Percentiles rank a stretch among this genome's conserved stretches.
phyloP scores from a whole-genome alignment of 2,888 invertebrate species.

The Temnothorax rugatulus region DNA sequence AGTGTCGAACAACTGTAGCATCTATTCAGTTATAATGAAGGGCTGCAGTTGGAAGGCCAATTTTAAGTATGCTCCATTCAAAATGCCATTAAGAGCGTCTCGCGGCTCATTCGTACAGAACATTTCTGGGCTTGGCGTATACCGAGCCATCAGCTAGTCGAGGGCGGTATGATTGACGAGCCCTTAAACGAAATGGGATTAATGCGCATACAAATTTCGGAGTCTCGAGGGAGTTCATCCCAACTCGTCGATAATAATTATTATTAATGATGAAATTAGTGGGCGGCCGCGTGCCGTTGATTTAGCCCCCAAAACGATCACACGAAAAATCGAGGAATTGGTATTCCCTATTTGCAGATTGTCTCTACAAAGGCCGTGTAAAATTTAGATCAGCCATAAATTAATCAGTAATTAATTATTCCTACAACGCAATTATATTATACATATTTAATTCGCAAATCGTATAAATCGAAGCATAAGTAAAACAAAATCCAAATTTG shows the following conservation, averaged over 20 bases:
- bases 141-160: constrained; percentile 51
- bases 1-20: neutral
- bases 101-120: constrained; percentile 65
- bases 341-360: neutral
- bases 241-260: constrained; percentile 70
- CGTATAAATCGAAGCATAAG: neutral
- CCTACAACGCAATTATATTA: neutral
- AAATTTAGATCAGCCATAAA: neutral
- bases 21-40: neutral
- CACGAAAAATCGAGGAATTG: neutral
- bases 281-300: constrained; percentile 41
- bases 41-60: constrained; percentile 50
- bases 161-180: constrained; percentile 78
- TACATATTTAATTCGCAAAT: constrained; percentile 13
- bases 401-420: constrained; percentile 15
- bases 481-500: constrained; percentile 4
- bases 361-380: neutral
- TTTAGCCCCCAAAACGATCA: neutral
- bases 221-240: constrained; percentile 50
- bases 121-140: constrained; percentile 52
- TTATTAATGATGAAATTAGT: constrained; percentile 73
- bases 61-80: constrained; percentile 67
- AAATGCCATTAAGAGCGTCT: constrained; percentile 68
- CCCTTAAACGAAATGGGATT: constrained; percentile 80
- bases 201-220: constrained; percentile 77